These are phyloP conservation scores for Mimachlamys varia DNA, from an alignment of 2,888 invertebrate genomes.

Conservation along the genomic window DNA sequence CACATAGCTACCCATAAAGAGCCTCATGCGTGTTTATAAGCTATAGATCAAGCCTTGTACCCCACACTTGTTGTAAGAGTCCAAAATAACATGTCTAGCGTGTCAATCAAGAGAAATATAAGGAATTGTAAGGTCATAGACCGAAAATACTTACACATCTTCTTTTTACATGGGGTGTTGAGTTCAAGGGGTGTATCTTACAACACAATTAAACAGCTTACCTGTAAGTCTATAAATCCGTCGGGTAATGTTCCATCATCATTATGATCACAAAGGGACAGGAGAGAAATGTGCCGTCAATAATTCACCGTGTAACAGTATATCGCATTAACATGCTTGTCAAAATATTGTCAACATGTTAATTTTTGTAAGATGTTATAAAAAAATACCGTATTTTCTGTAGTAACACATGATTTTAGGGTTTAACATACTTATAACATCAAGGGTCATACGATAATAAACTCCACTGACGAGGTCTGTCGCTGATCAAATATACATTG, in stretches of 20 bases:
- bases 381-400: neutral
- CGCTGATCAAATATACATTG: no score
- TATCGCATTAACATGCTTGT: slow-evolving; percentile 23
- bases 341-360: slow-evolving; percentile 31
- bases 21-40: neutral
- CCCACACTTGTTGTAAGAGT: slow-evolving; percentile 4
- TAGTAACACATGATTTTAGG: no score
- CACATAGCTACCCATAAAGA: neutral
- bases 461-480: no score
- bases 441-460: no score
- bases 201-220: neutral
- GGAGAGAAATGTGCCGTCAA: neutral
- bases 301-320: neutral
- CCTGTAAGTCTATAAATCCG: neutral
- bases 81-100: neutral
- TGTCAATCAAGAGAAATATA: neutral
- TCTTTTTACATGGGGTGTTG: neutral
- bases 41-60: neutral
- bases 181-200: slow-evolving; percentile 1
- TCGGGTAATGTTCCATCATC: neutral
- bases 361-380: neutral
- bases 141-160: slow-evolving; percentile 9
- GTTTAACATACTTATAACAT: no score
- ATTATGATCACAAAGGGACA: neutral
- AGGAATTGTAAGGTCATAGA: neutral